phyloP scores from a whole-genome alignment of 2,113 vertebrate species.

The Colaptes auratus region DNA sequence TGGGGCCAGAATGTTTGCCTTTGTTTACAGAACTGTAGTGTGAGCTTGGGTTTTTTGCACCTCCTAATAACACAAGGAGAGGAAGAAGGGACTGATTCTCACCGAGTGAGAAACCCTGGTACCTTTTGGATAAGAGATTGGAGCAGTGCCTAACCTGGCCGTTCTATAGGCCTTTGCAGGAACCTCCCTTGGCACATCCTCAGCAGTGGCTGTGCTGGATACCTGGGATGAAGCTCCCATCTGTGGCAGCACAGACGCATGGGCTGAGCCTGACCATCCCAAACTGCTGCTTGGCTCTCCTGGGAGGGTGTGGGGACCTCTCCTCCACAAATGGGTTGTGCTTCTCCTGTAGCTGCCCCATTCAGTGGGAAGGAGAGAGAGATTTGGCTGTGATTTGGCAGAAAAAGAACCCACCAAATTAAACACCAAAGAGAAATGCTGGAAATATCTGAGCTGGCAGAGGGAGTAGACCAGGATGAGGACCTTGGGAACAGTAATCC shows the following conservation, averaged over 20 bases:
- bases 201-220: neutral
- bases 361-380: neutral
- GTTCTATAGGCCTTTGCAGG: neutral
- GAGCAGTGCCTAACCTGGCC: neutral
- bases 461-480: too few species aligned
- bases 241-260: neutral
- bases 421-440: too few species aligned
- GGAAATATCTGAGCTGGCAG: too few species aligned
- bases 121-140: neutral
- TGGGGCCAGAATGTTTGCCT: neutral
- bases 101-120: neutral
- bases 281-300: neutral
- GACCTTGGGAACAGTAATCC: too few species aligned
- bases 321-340: rapidly evolving
- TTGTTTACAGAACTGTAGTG: neutral
- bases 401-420: too few species aligned
- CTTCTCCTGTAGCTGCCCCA: neutral
- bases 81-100: neutral
- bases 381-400: too few species aligned
- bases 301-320: neutral
- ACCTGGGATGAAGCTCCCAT: rapidly evolving
- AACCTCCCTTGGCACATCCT: neutral
- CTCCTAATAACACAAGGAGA: neutral
- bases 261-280: neutral
- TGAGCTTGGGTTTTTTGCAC: neutral